Evolutionary conservation across 2,888 invertebrate species (phyloP), one percentile per base, ranked within the genome.

Genomic region (Antheraea yamamai): DNA sequence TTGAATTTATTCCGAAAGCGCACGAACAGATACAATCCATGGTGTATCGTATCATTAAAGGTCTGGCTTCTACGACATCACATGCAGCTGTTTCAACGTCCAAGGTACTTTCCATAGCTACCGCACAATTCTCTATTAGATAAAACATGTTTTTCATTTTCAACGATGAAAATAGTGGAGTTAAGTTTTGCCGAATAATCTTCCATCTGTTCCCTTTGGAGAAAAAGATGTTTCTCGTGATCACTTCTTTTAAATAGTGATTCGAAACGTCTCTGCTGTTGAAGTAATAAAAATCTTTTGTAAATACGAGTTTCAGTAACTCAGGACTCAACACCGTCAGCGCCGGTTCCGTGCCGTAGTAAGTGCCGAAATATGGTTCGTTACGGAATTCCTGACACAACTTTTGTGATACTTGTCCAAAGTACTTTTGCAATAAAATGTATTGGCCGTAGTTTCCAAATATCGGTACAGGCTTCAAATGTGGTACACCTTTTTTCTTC

Each of bases 61-160:
- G 39, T 47, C 81, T 81, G 0, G 81, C 78, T 52, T 83, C 83
- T 2, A 82, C 70, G 0, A 78, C 78, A 10, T 79, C 77, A 0
- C 78, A 74, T 0, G 66, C 77, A 16, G 70, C 73, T 1, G 74
- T 78, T 52, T 83, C 81, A 23, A 78, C 73, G 51, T 81, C 82
- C 14, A 85, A 71, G 74, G 80, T 76, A 6, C 78, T 75, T 71
- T 83, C 84, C n/a, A 86, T 78, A 35, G 73, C 70, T 16, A 76
- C 74, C 1, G 82, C 79, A 74, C 82, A 83, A 39, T 83, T 83
- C 58, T 81, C 79, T 52, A 87, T 82, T 61, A 87, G 75, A 78
- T 81, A 77, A 61, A 84, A 87, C 87, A 87, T 86, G n/a, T 78
- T 81, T 72, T 81, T 86, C 81, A 87, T 80, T 76, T 82, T 85